Percentiles rank a stretch among this genome's conserved stretches.
phyloP scores from a whole-genome alignment of 2,888 invertebrate genomes.

The Cecidostiba fungosa region DNA sequence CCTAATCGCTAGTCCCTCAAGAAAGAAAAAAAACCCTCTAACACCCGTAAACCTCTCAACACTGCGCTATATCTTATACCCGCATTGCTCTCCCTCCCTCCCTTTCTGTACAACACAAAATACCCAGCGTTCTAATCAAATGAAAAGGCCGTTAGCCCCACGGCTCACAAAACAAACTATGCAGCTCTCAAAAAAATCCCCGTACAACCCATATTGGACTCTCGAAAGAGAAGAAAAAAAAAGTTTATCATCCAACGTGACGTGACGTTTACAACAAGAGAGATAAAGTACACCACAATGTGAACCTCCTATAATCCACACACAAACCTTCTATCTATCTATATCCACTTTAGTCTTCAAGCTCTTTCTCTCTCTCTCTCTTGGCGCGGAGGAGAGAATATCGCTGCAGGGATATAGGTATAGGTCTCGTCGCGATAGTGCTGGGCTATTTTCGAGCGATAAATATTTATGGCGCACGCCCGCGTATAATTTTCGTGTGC shows the following conservation, averaged over 20 bases:
- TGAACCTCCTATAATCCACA: background rate
- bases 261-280: background rate
- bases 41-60: background rate
- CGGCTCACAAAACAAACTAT: background rate
- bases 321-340: too few relatives aligned
- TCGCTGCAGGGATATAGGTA: background rate
- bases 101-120: background rate
- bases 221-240: background rate
- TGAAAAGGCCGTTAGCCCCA: conserved; percentile 48
- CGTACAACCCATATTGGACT: too few relatives aligned
- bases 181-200: background rate
- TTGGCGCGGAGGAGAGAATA: background rate
- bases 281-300: background rate
- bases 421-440: background rate
- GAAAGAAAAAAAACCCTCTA: background rate
- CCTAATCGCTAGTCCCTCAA: background rate
- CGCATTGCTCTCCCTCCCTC: too few relatives aligned
- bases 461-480: conserved; percentile 45
- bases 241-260: background rate
- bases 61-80: background rate
- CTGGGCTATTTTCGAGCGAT: conserved; percentile 35
- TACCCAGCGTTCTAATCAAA: conserved; percentile 44
- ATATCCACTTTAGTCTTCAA: too few relatives aligned
- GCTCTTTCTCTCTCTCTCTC: background rate
- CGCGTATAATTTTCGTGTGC: conserved; percentile 5